These are phyloP conservation scores for Anodontia alba DNA, from an alignment of 2,888 invertebrate genomes.

Conservation along the genomic window DNA sequence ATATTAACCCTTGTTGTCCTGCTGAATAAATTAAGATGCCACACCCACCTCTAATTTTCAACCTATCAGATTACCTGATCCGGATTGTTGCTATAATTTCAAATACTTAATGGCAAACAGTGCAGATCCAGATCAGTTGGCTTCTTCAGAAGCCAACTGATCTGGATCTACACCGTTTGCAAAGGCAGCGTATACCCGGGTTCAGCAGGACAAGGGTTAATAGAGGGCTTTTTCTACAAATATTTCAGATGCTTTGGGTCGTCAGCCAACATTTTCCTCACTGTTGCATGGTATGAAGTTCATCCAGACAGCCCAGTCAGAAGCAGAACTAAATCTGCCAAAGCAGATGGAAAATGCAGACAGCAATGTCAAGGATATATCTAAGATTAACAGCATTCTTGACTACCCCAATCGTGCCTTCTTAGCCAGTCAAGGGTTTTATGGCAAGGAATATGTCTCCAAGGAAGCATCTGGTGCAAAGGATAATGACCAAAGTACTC, in stretches of 20 bases:
- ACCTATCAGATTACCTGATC: too few species aligned
- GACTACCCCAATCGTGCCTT: slow-evolving; percentile 59
- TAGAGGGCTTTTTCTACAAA: not conserved
- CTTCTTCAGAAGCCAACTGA: too few species aligned
- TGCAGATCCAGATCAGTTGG: too few species aligned
- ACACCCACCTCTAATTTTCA: too few species aligned
- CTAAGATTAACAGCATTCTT: slow-evolving; percentile 49
- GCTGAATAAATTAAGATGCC: too few species aligned
- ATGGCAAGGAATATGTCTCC: slow-evolving; percentile 39
- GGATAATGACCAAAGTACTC: not conserved
- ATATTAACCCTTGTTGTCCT: too few species aligned
- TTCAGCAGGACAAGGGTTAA: too few species aligned
- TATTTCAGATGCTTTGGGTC: slow-evolving; percentile 7
- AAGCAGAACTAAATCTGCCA: slow-evolving; percentile 4
- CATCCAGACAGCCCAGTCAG: slow-evolving; percentile 32
- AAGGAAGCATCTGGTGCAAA: not conserved
- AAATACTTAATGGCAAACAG: too few species aligned
- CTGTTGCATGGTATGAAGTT: slow-evolving; percentile 53
- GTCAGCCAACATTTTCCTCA: slow-evolving; percentile 26
- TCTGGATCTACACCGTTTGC: too few species aligned
- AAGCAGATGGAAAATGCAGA: not conserved
- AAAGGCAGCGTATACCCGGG: too few species aligned
- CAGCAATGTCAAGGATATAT: slow-evolving; percentile 2
- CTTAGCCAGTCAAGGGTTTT: slow-evolving; percentile 65
- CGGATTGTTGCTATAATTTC: too few species aligned